Evolutionary conservation across 2,888 invertebrate genomes (phyloP), one percentile per base, ranked within the genome.

Genomic region (Druceiella hillmani): DNA sequence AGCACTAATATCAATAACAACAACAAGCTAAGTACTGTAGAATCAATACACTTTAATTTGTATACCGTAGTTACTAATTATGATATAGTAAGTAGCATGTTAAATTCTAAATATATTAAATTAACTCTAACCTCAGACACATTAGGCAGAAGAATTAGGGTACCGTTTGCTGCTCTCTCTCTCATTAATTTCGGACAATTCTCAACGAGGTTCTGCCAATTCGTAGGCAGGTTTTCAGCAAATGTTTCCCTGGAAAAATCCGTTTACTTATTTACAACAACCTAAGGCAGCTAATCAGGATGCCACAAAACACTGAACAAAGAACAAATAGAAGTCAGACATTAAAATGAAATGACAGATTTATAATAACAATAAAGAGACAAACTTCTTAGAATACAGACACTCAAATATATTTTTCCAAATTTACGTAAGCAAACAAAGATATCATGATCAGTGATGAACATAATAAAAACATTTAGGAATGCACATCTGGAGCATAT

Each of bases 191-290:
- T 64, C 1, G 76, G 67, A 52, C 76, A 75, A 40, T 69, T 65
- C 50, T 79, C 74, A 14, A 81, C 61, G 31, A 81, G 56, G 36
- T 75, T 69, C 52, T 79, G 64, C 83, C 88, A 86, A 55, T 83
- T 75, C 7, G 63, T 64, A 1, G 88, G 87, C 32, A 88, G 61
- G 36, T 75, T 74, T 56, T 85, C 83, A 2, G 71, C 62, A 51
- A 76, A 83, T 42, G 74, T 73, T 42, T 77, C 67, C 38, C 74
- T 75, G 51, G 75, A 78, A 43, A 20, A 17, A 31, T 17, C 7
- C 16, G 17, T n/a, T 30, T 14, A 13, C 24, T 10, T 15, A 36
- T 7, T 33, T n/a, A n/a, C n/a, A n/a, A n/a, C n/a, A n/a, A n/a
- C n/a, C n/a, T n/a, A n/a, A n/a, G n/a, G n/a, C n/a, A n/a, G n/a